Evolutionary conservation across 2,113 vertebrate species (phyloP), one percentile per base, ranked within the genome.

Genomic region (Pao palembangensis): DNA sequence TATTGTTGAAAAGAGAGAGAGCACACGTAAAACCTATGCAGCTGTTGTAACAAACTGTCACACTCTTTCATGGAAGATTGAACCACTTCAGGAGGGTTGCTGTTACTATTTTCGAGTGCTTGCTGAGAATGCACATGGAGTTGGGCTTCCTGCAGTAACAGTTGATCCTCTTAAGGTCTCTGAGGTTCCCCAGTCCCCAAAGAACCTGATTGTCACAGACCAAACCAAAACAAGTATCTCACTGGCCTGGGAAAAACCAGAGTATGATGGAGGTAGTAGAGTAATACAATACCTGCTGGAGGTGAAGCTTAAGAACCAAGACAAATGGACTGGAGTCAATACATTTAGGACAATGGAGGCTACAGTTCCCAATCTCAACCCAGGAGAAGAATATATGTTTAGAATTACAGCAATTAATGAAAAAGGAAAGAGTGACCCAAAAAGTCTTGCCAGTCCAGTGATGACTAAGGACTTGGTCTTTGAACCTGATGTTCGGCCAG

Each of bases 191-290:
- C 96, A 98, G 64, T 90, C 90, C 83, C 97, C 97, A 75, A 94
- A 93, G 78, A 98, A 92, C 86, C 89, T 99, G 85, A 93, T 76
- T 78, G 94, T 99, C 78, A 91, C 93, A 75, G 97, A 99, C 67
- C 93, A 96, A 69, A 98, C 97, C 3, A 94, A 94, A 90, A 94
- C 93, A 72, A 96, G 94, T 75, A 93, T 98, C 48, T 96, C 96
- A 0, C 81, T 99, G 82, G 93, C 92, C 61, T 99, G 97, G 97
- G 93, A 93, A 81, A 97, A 92, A 79, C 97, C 97, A 51, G 93
- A 95, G 71, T 97, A 98, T 84, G 97, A 99, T 69, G 97, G 97
- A 57, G 97, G 97, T 57, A 98, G 96, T 87, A 97, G 93, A 93
- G 94, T 99, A 21, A 77, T 93, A 51, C 94, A 97, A 54, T 99